phyloP scores from a whole-genome alignment of 2,888 invertebrate species.

The Allacma fusca region DNA sequence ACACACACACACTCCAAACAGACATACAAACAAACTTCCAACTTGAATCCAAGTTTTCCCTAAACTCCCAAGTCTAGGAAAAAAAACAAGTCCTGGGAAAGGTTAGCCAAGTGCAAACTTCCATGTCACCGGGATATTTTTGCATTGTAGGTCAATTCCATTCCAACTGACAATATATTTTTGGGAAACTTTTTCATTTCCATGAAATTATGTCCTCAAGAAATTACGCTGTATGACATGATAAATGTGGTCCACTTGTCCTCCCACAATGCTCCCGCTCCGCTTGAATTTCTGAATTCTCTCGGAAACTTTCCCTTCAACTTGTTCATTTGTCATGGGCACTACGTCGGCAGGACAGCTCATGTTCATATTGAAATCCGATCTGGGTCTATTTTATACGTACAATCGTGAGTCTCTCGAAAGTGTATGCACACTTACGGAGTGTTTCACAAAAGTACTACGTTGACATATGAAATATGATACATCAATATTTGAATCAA shows the following conservation, averaged over 20 bases:
- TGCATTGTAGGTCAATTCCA: not conserved
- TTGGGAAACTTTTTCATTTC: constrained; percentile 7
- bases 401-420: no score
- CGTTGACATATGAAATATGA: no score
- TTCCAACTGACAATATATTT: not conserved
- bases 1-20: not conserved
- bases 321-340: not conserved
- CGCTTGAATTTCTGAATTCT: not conserved
- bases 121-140: not conserved
- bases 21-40: not conserved
- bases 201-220: not conserved
- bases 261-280: not conserved
- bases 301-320: not conserved
- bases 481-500: no score
- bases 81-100: not conserved
- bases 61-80: not conserved
- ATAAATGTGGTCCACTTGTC: constrained; percentile 6
- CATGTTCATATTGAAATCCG: no score
- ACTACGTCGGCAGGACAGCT: no score
- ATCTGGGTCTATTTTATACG: no score
- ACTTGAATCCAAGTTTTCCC: not conserved
- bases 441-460: no score
- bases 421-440: no score
- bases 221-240: not conserved
- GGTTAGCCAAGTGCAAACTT: constrained; percentile 1